phyloP scores from a whole-genome alignment of 2,113 vertebrate species.

The Stercorarius parasiticus region DNA sequence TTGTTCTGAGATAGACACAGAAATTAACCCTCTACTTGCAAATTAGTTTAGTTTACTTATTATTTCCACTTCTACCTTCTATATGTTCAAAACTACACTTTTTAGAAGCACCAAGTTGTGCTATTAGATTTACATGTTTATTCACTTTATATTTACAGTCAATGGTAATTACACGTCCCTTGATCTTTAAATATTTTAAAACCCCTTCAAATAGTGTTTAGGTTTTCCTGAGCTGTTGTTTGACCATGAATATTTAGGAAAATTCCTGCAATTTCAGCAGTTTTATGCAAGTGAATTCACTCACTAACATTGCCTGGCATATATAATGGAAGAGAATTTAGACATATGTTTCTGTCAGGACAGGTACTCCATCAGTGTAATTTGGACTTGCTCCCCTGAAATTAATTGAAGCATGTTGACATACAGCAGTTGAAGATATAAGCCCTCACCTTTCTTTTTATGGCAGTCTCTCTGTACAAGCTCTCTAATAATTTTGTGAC shows the following conservation, averaged over 20 bases:
- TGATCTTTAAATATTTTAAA: not conserved
- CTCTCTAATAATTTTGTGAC: not conserved
- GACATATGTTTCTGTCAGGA: not conserved
- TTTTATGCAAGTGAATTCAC: not conserved
- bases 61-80: not conserved
- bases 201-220: not conserved
- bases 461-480: not conserved
- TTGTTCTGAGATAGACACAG: not conserved
- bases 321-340: not conserved
- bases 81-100: not conserved
- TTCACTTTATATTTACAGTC: not conserved
- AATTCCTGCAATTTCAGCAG: not conserved
- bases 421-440: not conserved
- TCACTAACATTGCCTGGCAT: not conserved
- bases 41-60: not conserved
- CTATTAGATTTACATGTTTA: not conserved
- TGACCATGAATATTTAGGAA: not conserved
- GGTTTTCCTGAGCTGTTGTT: not conserved
- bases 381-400: not conserved
- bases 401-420: not conserved
- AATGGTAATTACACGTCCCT: not conserved
- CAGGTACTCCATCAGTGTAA: not conserved
- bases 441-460: not conserved
- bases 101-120: not conserved
- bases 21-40: not conserved